Conservation (phyloP, 2,797 vertebrate genomes). For the Chromobotia macracanthus region DNA sequence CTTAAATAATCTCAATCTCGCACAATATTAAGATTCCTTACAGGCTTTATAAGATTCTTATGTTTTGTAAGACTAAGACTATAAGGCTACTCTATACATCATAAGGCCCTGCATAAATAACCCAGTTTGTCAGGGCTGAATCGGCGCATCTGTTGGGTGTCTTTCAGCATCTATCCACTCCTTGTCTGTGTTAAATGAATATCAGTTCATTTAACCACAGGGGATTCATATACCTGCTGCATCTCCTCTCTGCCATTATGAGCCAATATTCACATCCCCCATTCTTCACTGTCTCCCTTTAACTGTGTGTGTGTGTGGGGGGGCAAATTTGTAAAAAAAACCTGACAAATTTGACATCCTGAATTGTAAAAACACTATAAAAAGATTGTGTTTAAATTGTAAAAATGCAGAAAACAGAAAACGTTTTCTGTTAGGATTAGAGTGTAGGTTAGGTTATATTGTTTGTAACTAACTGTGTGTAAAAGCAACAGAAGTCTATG, state of each 20-base stretch:
- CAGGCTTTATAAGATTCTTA: neutral
- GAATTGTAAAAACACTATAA: too few species aligned
- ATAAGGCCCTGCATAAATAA: neutral
- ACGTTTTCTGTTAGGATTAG: too few species aligned
- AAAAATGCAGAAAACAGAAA: too few species aligned
- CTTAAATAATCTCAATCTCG: neutral
- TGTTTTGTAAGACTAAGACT: too few species aligned
- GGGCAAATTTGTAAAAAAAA: too few species aligned
- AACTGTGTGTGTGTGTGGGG: neutral
- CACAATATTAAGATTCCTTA: neutral
- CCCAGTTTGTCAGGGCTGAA: neutral
- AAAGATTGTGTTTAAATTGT: too few species aligned
- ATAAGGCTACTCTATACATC: too few species aligned
- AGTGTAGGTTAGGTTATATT: too few species aligned
- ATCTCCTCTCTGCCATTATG: slow-evolving; percentile 13
- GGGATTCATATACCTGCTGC: slow-evolving; percentile 4
- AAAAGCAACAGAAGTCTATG: too few species aligned
- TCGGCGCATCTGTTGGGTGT: neutral
- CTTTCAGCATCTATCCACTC: slow-evolving; percentile 4
- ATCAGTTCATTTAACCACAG: slow-evolving; percentile 19
- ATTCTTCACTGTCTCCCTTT: slow-evolving; percentile 17
- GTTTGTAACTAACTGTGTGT: too few species aligned
- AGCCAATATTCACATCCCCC: slow-evolving; percentile 30
- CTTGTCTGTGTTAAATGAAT: slow-evolving; percentile 19
- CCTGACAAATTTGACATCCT: too few species aligned